Conservation (phyloP, 2,888 invertebrate genomes). For the Cephus rjabovi region DNA sequence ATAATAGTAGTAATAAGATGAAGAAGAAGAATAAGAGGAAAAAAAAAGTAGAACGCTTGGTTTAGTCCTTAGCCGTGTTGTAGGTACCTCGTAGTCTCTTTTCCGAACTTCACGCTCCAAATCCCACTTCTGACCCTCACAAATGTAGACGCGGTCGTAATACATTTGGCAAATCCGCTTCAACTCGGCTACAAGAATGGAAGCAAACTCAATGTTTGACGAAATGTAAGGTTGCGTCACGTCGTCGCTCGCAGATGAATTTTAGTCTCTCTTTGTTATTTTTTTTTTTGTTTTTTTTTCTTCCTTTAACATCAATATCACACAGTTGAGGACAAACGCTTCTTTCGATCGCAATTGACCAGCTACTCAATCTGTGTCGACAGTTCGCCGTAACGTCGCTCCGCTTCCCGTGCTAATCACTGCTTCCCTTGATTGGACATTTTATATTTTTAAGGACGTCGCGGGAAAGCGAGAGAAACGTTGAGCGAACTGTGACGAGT, state of each 20-base stretch:
- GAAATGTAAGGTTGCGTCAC: slow-evolving; percentile 3
- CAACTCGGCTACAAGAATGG: slow-evolving; percentile 81
- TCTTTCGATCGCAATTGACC: too few species aligned
- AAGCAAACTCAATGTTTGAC: background rate
- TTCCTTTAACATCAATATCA: background rate
- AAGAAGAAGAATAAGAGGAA: slow-evolving; percentile 19
- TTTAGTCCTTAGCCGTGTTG: slow-evolving; percentile 30
- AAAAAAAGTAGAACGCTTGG: slow-evolving; percentile 23
- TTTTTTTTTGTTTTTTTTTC: background rate
- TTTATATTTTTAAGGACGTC: too few species aligned
- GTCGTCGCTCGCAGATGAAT: background rate
- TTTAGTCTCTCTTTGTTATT: background rate
- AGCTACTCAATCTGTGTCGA: too few species aligned
- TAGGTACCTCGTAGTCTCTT: slow-evolving; percentile 97
- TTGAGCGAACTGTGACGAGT: too few species aligned
- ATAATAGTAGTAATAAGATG: background rate
- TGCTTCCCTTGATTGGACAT: too few species aligned
- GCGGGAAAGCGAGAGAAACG: too few species aligned
- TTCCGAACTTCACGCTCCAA: slow-evolving; percentile 99
- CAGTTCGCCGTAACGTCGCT: too few species aligned
- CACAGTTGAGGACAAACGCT: too few species aligned
- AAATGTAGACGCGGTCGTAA: slow-evolving; percentile 95
- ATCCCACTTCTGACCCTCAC: slow-evolving; percentile 99
- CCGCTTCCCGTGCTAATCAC: too few species aligned
- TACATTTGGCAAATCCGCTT: slow-evolving; percentile 95